These are phyloP conservation scores for Rhagophthalmus giganteus DNA, from an alignment of 2,888 invertebrate genomes.

Conservation along the genomic window DNA sequence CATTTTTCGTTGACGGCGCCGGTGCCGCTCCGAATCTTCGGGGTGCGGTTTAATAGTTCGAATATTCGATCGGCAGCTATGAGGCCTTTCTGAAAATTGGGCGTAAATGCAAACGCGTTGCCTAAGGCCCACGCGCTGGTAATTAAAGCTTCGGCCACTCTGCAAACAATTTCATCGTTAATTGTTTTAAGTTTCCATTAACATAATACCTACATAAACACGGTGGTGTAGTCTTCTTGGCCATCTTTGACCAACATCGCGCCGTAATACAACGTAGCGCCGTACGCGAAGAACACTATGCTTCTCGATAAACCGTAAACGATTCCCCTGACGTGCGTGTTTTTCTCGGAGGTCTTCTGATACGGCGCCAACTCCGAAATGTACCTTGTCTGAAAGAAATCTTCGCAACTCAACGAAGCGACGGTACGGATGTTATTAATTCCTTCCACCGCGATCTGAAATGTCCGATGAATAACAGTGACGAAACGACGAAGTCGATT, in stretches of 20 bases:
- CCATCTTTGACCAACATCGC: slow-evolving; percentile 65
- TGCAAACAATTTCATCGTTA: too few species aligned
- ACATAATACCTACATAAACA: slow-evolving; percentile 3
- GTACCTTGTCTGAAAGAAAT: slow-evolving; percentile 67
- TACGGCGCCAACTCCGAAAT: slow-evolving; percentile 63
- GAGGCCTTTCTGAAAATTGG: slow-evolving; percentile 79
- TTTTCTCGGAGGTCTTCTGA: slow-evolving; percentile 60
- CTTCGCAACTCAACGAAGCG: slow-evolving; percentile 71
- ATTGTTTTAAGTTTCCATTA: not conserved
- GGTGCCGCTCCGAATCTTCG: slow-evolving; percentile 58
- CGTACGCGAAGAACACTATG: slow-evolving; percentile 71
- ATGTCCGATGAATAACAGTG: slow-evolving; percentile 61
- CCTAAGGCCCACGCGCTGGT: slow-evolving; percentile 72
- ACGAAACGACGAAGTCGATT: slow-evolving; percentile 65
- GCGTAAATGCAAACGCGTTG: slow-evolving; percentile 70
- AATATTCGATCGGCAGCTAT: slow-evolving; percentile 71
- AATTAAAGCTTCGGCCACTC: slow-evolving; percentile 72
- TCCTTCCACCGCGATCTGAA: slow-evolving; percentile 73
- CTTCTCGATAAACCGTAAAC: slow-evolving; percentile 74
- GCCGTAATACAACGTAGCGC: slow-evolving; percentile 73
- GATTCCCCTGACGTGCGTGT: slow-evolving; percentile 68
- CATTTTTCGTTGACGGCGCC: slow-evolving; percentile 42
- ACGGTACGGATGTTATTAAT: slow-evolving; percentile 79
- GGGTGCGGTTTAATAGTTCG: slow-evolving; percentile 63
- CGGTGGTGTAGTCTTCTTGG: not conserved